Base-by-base conservation (phyloP, 2,113 vertebrate genomes). In the Donacobius atricapilla region DNA sequence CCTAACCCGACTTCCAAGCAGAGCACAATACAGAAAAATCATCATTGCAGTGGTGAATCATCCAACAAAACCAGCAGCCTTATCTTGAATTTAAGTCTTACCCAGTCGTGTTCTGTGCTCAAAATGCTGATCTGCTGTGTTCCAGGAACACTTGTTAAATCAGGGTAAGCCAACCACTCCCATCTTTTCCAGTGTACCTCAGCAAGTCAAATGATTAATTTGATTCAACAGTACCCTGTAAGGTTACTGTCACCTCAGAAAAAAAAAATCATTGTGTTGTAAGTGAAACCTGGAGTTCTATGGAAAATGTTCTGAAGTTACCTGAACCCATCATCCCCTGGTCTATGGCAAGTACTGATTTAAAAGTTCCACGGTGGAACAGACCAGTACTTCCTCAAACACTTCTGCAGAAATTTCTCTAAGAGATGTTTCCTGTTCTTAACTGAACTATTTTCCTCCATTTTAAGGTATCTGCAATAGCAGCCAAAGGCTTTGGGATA, bases 401-500 rank as follows among this genome's bases (percentile, higher is more conserved):
- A 35, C 27, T 57, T 30, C 4, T 27, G 23, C 68, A 83, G 45
- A 50, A 50, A 66, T 77, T 73, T 45, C 76, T 87, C 28, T 4
- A 50, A 89, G 54, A 20, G 71, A 50, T 53, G 7, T 53, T 87
- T 81, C 83, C 27, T 40, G 51, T 27, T 72, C 76, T 70, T 42
- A 37, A 54, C 50, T 42, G 47, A 85, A 57, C n/a, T 33, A 2
- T 64, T 90, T 87, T 56, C 53, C 56, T 90, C 82, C 66, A 71
- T 63, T 61, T 82, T 60, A 83, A 94, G 54, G 45, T 37, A 37
- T 40, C 10, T 72, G 63, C 45, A 77, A 39, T 2, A 83, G 54
- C 48, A 94, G 82, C 54, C 61, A 35, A 47, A 92, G 9, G 58
- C 83, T 83, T 16, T 89, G 71, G 71, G 72, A 93, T 48, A 22